Conservation (phyloP, 1,140 invertebrate species). For the Coelopa frigida region DNA sequence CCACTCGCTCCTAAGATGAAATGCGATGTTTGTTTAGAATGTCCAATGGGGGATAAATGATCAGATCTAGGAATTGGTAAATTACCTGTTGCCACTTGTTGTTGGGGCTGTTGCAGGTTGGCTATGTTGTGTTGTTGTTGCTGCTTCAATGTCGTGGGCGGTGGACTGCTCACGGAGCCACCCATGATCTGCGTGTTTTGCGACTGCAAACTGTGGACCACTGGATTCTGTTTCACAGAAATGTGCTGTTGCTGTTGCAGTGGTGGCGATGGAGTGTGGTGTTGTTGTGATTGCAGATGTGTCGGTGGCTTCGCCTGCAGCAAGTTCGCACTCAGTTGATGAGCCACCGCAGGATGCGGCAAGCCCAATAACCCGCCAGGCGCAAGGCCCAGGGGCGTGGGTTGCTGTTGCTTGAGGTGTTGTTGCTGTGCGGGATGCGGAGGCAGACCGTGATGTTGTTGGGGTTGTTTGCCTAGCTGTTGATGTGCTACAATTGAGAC, state of each 20-base stretch:
- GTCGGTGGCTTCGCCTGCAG: slow-evolving; percentile 6
- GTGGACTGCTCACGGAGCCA: slow-evolving; percentile 52
- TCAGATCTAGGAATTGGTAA: slow-evolving; percentile 14
- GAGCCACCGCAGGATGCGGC: background rate
- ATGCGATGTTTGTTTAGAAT: background rate
- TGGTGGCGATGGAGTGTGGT: slow-evolving; percentile 29
- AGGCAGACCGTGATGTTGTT: no score
- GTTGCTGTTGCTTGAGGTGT: no score
- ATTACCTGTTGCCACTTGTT: slow-evolving; percentile 46
- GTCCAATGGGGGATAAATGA: slow-evolving; percentile 12
- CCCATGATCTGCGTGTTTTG: slow-evolving; percentile 45
- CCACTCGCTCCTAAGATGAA: slow-evolving; percentile 23
- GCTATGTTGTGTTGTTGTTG: slow-evolving; percentile 29
- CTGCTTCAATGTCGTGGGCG: slow-evolving; percentile 44
- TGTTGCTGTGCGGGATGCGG: no score
- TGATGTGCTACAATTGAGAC: slow-evolving; percentile 8
- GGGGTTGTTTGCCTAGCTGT: background rate
- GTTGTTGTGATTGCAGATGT: slow-evolving; percentile 21
- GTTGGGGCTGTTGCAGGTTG: slow-evolving; percentile 31
- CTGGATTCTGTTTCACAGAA: slow-evolving; percentile 17
- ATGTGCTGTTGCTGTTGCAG: slow-evolving; percentile 19
- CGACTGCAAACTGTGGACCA: slow-evolving; percentile 36
- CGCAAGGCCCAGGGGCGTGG: no score
- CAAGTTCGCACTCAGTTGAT: no score
- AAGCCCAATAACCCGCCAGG: background rate